A percentile compares a stretch with the other conserved stretches of the same genome.
phyloP scores from a whole-genome alignment of 2,113 vertebrate species.

The Merops nubicus region DNA sequence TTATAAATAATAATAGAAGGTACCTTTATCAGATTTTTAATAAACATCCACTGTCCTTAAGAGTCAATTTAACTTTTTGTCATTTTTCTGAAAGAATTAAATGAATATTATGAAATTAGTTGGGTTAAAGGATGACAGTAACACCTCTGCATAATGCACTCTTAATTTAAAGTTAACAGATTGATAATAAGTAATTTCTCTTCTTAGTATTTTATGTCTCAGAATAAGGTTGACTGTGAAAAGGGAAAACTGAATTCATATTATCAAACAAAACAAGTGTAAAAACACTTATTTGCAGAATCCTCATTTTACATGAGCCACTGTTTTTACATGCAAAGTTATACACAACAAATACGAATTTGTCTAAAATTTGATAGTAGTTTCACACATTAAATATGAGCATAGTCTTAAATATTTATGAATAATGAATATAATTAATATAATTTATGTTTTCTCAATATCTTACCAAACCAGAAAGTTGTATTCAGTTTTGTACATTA shows the following conservation, averaged over 20 bases:
- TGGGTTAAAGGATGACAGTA: neutral
- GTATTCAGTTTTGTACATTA: neutral
- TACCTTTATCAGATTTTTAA: neutral
- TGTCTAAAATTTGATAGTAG: neutral
- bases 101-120: accelerated
- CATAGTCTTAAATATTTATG: neutral
- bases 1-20: neutral
- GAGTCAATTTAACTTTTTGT: neutral
- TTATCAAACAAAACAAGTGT: neutral
- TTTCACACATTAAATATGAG: neutral
- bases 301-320: neutral
- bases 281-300: neutral
- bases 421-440: neutral
- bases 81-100: neutral
- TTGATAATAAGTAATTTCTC: neutral
- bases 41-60: neutral
- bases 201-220: neutral
- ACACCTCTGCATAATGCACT: neutral
- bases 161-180: neutral
- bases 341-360: neutral
- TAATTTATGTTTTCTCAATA: neutral
- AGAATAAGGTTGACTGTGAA: neutral
- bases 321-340: neutral
- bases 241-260: neutral
- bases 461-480: neutral